Conservation (phyloP, 37 sponge, comb jelly and placozoan species). For the Bolinopsis microptera region DNA sequence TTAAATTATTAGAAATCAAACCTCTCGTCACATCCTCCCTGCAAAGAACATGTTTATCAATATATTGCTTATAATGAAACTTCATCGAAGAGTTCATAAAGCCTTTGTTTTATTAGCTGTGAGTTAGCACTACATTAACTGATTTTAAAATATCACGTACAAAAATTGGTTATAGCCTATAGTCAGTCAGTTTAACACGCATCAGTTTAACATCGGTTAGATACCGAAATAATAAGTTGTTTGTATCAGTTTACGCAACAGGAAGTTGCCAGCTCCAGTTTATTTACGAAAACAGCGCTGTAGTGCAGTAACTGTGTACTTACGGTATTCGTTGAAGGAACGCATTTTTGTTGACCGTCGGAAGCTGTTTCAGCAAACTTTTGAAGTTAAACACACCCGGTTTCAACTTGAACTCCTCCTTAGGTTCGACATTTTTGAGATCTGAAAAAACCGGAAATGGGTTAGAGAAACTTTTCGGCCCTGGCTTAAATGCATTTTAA, state of each 20-base stretch:
- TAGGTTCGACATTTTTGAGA: background rate
- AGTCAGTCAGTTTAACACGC: no score
- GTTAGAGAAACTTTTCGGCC: background rate
- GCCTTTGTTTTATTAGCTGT: no score
- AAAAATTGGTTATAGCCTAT: no score
- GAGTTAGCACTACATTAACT: no score
- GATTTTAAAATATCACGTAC: background rate
- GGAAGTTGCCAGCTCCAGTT: no score
- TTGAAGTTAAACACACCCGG: background rate
- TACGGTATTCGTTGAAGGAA: background rate
- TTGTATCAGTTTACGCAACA: no score
- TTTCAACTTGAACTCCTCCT: background rate
- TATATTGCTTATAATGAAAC: no score
- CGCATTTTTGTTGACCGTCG: background rate
- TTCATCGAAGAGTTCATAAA: no score
- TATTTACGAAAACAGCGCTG: background rate
- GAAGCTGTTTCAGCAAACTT: slow-evolving; percentile 1
- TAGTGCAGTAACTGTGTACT: background rate
- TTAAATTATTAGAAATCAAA: background rate
- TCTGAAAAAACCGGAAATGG: background rate
- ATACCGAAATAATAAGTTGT: no score
- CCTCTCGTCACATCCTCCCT: slow-evolving; percentile 41
- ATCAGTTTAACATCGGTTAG: no score
- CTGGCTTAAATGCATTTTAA: background rate
- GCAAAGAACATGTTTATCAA: background rate